Evolutionary conservation across 1,140 invertebrate genomes (phyloP), one percentile per base, ranked within the genome.

Genomic region (Ceratina japonica): DNA sequence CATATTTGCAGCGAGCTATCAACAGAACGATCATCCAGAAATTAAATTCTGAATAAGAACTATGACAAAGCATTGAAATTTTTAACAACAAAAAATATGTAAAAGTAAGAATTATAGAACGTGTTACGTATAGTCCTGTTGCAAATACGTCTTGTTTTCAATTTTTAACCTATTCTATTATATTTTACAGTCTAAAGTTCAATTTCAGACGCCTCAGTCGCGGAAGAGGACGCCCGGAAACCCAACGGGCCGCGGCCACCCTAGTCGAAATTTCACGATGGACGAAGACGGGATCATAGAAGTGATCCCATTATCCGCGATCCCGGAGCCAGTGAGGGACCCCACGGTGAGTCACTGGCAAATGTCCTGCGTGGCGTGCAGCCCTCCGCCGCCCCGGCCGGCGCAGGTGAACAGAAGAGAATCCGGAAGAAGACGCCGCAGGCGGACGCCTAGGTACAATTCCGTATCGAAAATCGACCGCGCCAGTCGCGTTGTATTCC

Each of bases 401-500:
- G 77, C 83, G 82, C 44, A 89, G 79, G 80, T 90, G 83, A 66
- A 87, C 89, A 69, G 90, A 89, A 81, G 89, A 87, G 83, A 90
- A 88, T 86, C 88, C 86, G 79, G 91, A 80, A 88, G 75, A 88
- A 92, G 62, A 91, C 92, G 88, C 91, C 93, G 86, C 91, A 94
- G 88, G 91, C 93, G 93, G 61, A 93, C 94, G 3, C 95, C 95
- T 0, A 91, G 95, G 75, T 95, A 94, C 86, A 97, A 97, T 89
- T 96, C 95, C 8, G 96, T 97, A 2, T 97, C 96, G 24, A 96
- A 96, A 91, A 96, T 97, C 62, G 96, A 97, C 90, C 93, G 95
- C 13, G 94, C 95, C 15, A 96, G 96, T 22, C 91, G 96, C 18
- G 92, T 96, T 37, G 94, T 96, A 37, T 97, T 97, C 89, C 96